phyloP scores from a whole-genome alignment of 1,140 invertebrate genomes.

The Drosophila takahashii region DNA sequence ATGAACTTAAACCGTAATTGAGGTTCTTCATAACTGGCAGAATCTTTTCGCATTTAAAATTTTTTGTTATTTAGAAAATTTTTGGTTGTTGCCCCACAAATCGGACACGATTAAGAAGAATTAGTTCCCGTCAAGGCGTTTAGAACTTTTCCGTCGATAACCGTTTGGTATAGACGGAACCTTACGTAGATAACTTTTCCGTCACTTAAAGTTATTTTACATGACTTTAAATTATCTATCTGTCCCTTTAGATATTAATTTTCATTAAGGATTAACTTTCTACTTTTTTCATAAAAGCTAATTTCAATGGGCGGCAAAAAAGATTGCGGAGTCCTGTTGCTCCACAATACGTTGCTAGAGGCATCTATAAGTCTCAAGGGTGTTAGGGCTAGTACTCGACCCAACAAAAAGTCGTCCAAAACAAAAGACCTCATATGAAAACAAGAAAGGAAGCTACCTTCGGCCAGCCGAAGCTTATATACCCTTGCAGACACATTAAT shows the following conservation, averaged over 20 bases:
- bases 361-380: no score
- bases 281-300: background rate
- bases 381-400: no score
- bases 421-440: no score
- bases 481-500: no score
- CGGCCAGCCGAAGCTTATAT: no score
- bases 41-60: conserved; percentile 2
- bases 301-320: conserved; percentile 4
- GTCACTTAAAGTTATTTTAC: background rate
- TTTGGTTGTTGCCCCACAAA: background rate
- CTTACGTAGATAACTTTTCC: background rate
- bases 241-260: background rate
- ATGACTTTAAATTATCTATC: background rate
- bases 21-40: background rate
- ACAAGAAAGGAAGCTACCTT: no score
- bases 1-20: background rate
- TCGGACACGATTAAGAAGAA: conserved; percentile 1
- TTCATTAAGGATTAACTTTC: background rate
- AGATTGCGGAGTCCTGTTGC: background rate
- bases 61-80: background rate
- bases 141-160: background rate
- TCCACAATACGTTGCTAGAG: no score
- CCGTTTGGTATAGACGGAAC: background rate
- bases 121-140: conserved; percentile 8
- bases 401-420: no score